Evolutionary conservation across 2,888 invertebrate genomes (phyloP).

Genomic region (Venusia cambrica): DNA sequence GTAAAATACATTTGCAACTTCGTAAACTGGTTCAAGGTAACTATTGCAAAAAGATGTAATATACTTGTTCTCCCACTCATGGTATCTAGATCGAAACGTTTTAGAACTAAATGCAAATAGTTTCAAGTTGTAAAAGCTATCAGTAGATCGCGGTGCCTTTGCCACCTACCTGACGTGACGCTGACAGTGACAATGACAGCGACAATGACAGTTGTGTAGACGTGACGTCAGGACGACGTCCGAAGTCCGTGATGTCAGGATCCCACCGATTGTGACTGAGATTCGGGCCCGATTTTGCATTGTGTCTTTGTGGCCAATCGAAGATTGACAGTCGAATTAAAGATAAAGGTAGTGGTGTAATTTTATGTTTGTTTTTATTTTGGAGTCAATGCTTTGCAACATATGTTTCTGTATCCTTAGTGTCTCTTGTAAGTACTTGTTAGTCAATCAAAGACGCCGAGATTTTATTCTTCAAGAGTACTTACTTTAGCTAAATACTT

Average conservation of each 20-base stretch:
- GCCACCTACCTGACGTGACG: conserved; percentile 26
- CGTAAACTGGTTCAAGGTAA: conserved; percentile 25
- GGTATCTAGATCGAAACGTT: conserved; percentile 40
- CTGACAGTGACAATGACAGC: conserved; percentile 28
- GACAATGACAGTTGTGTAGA: too few species aligned
- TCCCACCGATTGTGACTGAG: conserved; percentile 64
- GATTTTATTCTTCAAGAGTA: too few species aligned
- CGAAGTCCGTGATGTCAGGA: conserved; percentile 34
- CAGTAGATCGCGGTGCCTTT: conserved; percentile 46
- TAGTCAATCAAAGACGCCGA: conserved; percentile 23
- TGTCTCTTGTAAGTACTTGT: conserved; percentile 21
- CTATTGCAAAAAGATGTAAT: conserved; percentile 26
- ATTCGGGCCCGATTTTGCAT: conserved; percentile 59
- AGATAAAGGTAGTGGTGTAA: conserved; percentile 30
- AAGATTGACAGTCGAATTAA: conserved; percentile 50
- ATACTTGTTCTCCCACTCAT: conserved; percentile 38
- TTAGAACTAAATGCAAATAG: conserved; percentile 62
- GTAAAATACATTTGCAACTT: conserved; percentile 28
- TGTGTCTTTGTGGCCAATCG: conserved; percentile 54
- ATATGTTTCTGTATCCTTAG: conserved; percentile 25
- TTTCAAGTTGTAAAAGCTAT: conserved; percentile 63
- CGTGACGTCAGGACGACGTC: conserved; percentile 38
- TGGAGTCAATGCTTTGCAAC: conserved; percentile 15
- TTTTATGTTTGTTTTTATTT: conserved; percentile 21
- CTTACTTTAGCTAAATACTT: too few species aligned